Evolutionary conservation across 2,888 invertebrate species (phyloP), one percentile per base, ranked within the genome.

Genomic region (Perithous albicinctus): DNA sequence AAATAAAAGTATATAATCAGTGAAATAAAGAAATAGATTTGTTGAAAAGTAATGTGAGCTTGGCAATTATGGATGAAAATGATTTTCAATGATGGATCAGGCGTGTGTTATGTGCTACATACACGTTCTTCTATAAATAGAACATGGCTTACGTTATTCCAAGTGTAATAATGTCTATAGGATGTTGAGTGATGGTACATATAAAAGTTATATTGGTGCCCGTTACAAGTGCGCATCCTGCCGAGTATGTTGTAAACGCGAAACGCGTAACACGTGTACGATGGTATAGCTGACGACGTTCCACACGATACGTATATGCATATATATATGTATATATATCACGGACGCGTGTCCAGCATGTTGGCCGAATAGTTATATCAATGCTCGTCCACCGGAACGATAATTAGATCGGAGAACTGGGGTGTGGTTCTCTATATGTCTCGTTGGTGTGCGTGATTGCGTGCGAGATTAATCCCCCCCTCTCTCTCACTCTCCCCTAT

Each of bases 341-440:
- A 74, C 18, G 66, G 61, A 70, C 35, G 54, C 70, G 78, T 51
- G 70, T 75, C 64, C 75, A 66, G 78, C 82, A 78, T 64, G 70
- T 82, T 78, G 43, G 70, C 78, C 74, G 70, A 56, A 82, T 82
- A 75, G 82, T 78, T 75, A 75, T 82, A 78, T 38, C 46, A 67
- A 82, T 78, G 78, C 70, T 82, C 78, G 75, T 78, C 66, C 59
- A 82, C 75, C 82, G 75, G 75, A 82, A 82, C 82, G 82, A 75
- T 82, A 82, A 82, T 82, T 82, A 78, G 82, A 78, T 82, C 75
- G 70, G 82, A 75, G 78, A 78, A 78, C 78, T 63, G 69, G 82
- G 82, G 75, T 75, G 82, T 75, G 78, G 74, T 75, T 59, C 64
- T 82, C 61, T 73, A 43, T 81, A 74, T 70, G 63, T 70, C 64